Base-by-base conservation (phyloP, 2,888 invertebrate species). In the Vannuccia rotundouncinata region DNA sequence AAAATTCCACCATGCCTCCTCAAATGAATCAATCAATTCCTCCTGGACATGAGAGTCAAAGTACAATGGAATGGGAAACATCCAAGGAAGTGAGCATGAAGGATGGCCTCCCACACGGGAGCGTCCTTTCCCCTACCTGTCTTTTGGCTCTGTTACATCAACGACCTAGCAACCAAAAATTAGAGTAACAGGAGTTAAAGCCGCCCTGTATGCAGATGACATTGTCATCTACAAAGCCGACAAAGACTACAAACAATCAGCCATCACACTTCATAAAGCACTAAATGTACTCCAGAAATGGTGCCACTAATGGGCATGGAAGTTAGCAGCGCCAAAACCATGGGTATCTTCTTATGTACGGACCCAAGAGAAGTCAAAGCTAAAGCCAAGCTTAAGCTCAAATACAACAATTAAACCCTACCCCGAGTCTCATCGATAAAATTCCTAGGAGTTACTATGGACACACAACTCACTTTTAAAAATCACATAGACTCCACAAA, bases 61-160 rank as follows among this genome's bases (percentile, higher is more conserved):
- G 77, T 77, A 17, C 77, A 59, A 28, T 29, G 31, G 45, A 59
- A 59, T 25, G 45, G 31, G 1, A 5, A 29, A 31, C 59, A 5
- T 45, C 45, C 29, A 77, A 31, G 13, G 29, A 77, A 59, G 25
- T 25, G 1, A 77, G 5, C 2, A 45, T 77, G 45, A 29, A 59
- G 1, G 77, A 77, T 22, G 77, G 29, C 29, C 77, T 77, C 25
- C 77, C 77, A 59, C 29, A 77, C 28, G 77, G 28, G 1, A 45
- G 25, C 1, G 77, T 77, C 25, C 77, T 77, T 1, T 31, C 77
- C n/a, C n/a, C n/a, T n/a, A 31, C 29, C 77, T 2, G 25, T 77
- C 30, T n/a, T 77, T 1, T 77, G 77, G 77, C 31, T 77, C 25
- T 31, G 45, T 1, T 77, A 77, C 77, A 77, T 77, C 31, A 77